Percentiles rank a stretch among this genome's conserved stretches.
Evolutionary conservation across 2,113 vertebrate genomes (phyloP).

Genomic region (Eulacestoma nigropectus): DNA sequence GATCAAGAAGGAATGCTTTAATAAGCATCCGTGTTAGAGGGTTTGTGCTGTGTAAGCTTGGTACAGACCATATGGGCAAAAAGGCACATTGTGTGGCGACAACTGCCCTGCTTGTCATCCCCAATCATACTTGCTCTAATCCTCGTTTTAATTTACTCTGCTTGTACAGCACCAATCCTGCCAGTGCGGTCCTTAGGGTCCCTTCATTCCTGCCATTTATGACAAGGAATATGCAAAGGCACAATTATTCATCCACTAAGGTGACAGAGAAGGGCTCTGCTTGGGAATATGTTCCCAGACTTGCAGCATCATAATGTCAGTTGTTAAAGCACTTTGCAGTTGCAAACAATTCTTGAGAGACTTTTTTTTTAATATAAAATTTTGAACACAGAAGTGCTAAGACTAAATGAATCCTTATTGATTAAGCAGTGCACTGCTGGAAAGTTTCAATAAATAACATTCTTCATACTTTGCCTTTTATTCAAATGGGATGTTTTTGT

Average conservation of each 20-base stretch:
- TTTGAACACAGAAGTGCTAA: conserved; percentile 52
- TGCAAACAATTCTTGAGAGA: conserved; percentile 88
- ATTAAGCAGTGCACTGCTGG: neutral
- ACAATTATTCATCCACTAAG: conserved; percentile 91
- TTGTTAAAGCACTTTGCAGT: conserved; percentile 81
- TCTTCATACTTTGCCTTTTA: neutral
- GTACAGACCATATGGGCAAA: conserved; percentile 87
- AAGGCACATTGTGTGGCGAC: conserved; percentile 75
- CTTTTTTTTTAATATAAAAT: conserved; percentile 44
- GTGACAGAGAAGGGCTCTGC: conserved; percentile 87
- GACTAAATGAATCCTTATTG: neutral
- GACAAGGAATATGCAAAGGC: conserved; percentile 93
- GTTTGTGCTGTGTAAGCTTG: conserved; percentile 67
- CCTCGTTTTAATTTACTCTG: conserved; percentile 96
- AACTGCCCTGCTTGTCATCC: conserved; percentile 89
- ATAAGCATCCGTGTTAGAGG: conserved; percentile 63
- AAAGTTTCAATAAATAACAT: neutral
- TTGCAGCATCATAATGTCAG: conserved; percentile 81
- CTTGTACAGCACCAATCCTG: conserved; percentile 82
- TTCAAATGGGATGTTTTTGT: conserved; percentile 6
- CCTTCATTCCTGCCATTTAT: conserved; percentile 88
- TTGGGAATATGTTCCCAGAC: conserved; percentile 80
- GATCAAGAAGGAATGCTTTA: conserved; percentile 70
- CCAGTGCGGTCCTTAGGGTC: conserved; percentile 87
- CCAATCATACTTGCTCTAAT: conserved; percentile 87